A percentile compares a stretch with the other conserved stretches of the same genome.
Evolutionary conservation across 2,797 vertebrate species (phyloP).

Genomic region (Phylloscopus collybita): DNA sequence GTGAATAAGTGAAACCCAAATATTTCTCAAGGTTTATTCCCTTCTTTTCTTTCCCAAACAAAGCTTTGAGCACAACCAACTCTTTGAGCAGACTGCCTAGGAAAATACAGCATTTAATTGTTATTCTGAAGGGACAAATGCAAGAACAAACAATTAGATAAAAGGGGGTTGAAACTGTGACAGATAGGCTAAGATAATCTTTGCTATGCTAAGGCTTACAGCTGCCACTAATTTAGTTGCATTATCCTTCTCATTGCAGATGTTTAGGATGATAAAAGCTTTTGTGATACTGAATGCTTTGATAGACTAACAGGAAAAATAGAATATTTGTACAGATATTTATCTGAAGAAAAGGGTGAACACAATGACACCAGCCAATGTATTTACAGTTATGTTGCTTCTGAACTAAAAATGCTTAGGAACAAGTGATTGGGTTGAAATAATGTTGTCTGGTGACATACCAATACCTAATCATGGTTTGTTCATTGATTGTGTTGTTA

Average conservation of each 20-base stretch:
- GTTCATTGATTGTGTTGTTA: background rate
- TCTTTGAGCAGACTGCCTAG: background rate
- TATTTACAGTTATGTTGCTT: background rate
- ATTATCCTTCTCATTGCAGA: conserved; percentile 27
- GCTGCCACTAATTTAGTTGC: conserved; percentile 20
- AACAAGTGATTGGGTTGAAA: background rate
- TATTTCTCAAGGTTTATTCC: background rate
- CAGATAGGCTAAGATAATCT: background rate
- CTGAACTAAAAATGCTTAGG: background rate
- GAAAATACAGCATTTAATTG: background rate
- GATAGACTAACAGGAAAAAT: background rate
- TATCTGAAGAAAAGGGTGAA: background rate
- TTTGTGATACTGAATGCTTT: background rate
- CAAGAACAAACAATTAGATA: background rate
- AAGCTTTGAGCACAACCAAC: background rate
- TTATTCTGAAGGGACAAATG: conserved; percentile 14
- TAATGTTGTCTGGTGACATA: background rate
- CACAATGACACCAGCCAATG: background rate
- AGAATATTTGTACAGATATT: background rate
- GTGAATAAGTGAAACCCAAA: background rate
- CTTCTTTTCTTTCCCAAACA: background rate
- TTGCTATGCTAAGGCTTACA: background rate
- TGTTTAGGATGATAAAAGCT: background rate
- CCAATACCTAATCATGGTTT: background rate
- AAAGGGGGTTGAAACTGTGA: conserved; percentile 2